Conservation (phyloP, 2,888 invertebrate species). For the Dryobotodes eremita region DNA sequence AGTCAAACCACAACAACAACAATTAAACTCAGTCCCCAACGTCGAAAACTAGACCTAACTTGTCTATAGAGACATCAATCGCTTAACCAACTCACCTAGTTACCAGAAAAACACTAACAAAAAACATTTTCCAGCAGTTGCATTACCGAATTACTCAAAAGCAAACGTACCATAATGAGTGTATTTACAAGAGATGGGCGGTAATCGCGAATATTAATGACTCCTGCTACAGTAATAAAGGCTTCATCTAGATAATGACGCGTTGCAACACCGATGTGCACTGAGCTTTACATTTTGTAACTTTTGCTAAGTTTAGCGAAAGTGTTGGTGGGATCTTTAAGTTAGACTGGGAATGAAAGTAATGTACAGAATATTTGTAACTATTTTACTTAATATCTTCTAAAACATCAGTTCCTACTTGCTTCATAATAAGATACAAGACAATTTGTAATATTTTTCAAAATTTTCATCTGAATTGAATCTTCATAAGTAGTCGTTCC, state of each 20-base stretch:
- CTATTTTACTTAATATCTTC: no score
- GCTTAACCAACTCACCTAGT: neutral
- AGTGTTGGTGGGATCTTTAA: constrained; percentile 57
- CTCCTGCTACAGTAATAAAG: constrained; percentile 70
- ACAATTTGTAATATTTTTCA: neutral
- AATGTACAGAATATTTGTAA: constrained; percentile 10
- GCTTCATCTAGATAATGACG: constrained; percentile 74
- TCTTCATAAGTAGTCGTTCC: neutral
- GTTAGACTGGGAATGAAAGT: constrained; percentile 35
- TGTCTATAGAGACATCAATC: neutral
- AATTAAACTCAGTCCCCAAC: neutral
- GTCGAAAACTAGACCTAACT: neutral
- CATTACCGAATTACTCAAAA: constrained; percentile 51
- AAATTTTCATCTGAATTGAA: neutral
- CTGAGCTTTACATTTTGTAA: constrained; percentile 71
- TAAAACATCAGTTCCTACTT: neutral
- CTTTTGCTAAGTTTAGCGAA: constrained; percentile 63
- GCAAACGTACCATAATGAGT: constrained; percentile 57
- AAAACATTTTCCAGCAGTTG: constrained; percentile 29
- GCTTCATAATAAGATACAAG: neutral
- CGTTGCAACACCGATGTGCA: constrained; percentile 69
- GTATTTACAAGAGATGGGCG: constrained; percentile 57
- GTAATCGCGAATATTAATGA: constrained; percentile 73
- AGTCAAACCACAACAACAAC: no score
- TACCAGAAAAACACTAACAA: constrained; percentile 41